Evolutionary conservation across 2,797 vertebrate genomes (phyloP).

Genomic region (Epinephelus awoara): DNA sequence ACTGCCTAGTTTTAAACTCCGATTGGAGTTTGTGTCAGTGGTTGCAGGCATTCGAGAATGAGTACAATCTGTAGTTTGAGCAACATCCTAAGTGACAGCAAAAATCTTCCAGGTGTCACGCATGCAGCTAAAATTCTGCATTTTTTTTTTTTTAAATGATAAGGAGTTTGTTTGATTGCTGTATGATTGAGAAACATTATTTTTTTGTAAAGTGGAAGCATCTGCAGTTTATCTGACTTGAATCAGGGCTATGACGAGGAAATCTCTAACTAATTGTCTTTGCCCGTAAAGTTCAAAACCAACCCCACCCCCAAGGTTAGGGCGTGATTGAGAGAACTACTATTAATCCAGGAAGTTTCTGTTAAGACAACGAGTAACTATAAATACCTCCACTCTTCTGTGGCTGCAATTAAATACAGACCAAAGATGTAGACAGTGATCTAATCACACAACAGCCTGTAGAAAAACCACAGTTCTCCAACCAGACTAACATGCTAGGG

Average conservation of each 20-base stretch:
- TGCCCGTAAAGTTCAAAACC: not conserved
- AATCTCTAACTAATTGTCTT: not conserved
- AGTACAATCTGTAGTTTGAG: too few relatives aligned
- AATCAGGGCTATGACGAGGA: not conserved
- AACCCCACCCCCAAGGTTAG: not conserved
- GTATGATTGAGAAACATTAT: not conserved
- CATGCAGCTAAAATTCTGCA: not conserved
- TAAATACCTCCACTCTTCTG: constrained; percentile 41
- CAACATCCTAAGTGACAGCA: too few relatives aligned
- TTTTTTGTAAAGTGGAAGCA: not conserved
- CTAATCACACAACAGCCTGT: constrained; percentile 33
- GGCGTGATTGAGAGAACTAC: not conserved
- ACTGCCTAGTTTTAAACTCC: too few relatives aligned
- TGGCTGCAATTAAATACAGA: not conserved
- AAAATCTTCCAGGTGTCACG: too few relatives aligned
- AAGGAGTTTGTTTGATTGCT: not conserved
- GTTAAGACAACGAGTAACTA: constrained; percentile 15
- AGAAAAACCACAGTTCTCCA: constrained; percentile 27
- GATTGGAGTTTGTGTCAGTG: too few relatives aligned
- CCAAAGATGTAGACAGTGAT: constrained; percentile 28
- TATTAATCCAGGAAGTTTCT: constrained; percentile 23
- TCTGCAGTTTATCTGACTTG: not conserved
- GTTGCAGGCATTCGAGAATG: too few relatives aligned
- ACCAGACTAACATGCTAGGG: constrained; percentile 28
- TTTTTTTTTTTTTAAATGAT: too few relatives aligned